These are phyloP conservation scores for Tiliacea aurago DNA, from an alignment of 2,888 invertebrate species.

Conservation along the genomic window DNA sequence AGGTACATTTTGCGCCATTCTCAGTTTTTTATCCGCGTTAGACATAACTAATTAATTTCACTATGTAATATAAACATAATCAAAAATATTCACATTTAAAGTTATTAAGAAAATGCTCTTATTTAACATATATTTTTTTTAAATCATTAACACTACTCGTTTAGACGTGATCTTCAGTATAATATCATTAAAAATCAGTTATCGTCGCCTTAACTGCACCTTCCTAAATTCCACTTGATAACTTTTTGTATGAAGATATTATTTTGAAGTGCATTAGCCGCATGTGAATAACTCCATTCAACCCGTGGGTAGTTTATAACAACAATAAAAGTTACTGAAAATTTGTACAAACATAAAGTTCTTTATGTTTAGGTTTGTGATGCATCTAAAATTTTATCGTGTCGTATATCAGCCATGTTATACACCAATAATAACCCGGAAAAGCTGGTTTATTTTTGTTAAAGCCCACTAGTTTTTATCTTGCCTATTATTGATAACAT, in stretches of 20 bases:
- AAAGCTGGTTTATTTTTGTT: slow-evolving; percentile 1
- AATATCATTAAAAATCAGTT: too few species aligned
- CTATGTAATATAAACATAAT: too few species aligned
- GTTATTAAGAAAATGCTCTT: too few species aligned
- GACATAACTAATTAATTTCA: too few species aligned
- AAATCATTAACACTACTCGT: too few species aligned
- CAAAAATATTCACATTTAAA: too few species aligned
- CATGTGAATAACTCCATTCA: slow-evolving; percentile 12
- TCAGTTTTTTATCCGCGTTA: too few species aligned
- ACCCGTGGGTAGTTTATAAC: slow-evolving; percentile 27
- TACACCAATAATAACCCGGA: slow-evolving; percentile 23
- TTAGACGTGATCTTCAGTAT: too few species aligned
- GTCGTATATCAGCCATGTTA: slow-evolving; percentile 29
- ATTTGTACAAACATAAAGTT: slow-evolving; percentile 41
- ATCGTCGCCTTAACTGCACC: too few species aligned
- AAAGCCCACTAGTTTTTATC: slow-evolving; percentile 18
- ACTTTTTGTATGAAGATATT: slow-evolving; percentile 22
- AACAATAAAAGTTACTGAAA: slow-evolving; percentile 38
- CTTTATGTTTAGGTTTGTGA: slow-evolving; percentile 48
- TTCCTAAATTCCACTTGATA: not conserved
- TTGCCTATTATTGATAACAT: slow-evolving; percentile 28
- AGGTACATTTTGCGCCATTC: too few species aligned
- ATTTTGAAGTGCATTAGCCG: slow-evolving; percentile 5
- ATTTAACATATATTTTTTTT: too few species aligned
- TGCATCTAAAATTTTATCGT: slow-evolving; percentile 38